phyloP scores from a whole-genome alignment of 2,113 vertebrate species.

The Lucifuga dentata region DNA sequence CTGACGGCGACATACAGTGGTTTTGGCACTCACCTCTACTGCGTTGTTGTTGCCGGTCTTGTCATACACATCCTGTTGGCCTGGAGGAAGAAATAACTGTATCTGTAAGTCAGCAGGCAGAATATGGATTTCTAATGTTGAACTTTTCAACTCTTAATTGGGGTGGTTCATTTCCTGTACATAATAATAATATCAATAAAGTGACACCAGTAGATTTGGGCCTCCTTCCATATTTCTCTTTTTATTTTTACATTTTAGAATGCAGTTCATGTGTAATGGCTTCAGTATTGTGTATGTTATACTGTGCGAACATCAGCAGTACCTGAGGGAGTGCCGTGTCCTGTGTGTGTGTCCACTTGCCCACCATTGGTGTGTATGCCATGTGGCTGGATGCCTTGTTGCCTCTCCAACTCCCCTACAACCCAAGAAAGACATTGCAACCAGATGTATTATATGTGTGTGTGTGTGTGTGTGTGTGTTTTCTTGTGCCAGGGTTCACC shows the following conservation, averaged over 20 bases:
- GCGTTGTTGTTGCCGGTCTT: constrained; percentile 91
- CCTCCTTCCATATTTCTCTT: too few relatives aligned
- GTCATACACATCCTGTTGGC: constrained; percentile 90
- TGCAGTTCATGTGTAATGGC: constrained; percentile 4
- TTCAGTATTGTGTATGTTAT: constrained; percentile 33
- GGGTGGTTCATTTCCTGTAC: too few relatives aligned
- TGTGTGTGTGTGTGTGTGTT: not conserved
- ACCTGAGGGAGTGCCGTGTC: constrained; percentile 92
- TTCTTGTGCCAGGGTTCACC: too few relatives aligned
- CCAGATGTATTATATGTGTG: rapidly evolving
- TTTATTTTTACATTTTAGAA: too few relatives aligned
- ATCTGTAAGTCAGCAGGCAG: constrained; percentile 38
- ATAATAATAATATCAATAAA: too few relatives aligned
- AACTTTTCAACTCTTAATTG: too few relatives aligned
- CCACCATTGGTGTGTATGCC: constrained; percentile 88
- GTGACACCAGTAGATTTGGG: too few relatives aligned
- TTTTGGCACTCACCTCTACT: constrained; percentile 93
- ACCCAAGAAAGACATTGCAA: constrained; percentile 12
- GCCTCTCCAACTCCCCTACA: constrained; percentile 95
- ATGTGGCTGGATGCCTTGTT: constrained; percentile 89
- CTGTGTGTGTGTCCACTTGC: constrained; percentile 89
- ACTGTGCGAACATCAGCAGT: constrained; percentile 39
- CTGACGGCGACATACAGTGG: constrained; percentile 62
- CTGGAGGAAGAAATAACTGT: constrained; percentile 78
- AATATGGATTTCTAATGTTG: not conserved